A percentile compares a stretch with the other conserved stretches of the same genome.
These are phyloP conservation scores for Arctia plantaginis DNA, from an alignment of 2,888 invertebrate species.

Conservation along the genomic window DNA sequence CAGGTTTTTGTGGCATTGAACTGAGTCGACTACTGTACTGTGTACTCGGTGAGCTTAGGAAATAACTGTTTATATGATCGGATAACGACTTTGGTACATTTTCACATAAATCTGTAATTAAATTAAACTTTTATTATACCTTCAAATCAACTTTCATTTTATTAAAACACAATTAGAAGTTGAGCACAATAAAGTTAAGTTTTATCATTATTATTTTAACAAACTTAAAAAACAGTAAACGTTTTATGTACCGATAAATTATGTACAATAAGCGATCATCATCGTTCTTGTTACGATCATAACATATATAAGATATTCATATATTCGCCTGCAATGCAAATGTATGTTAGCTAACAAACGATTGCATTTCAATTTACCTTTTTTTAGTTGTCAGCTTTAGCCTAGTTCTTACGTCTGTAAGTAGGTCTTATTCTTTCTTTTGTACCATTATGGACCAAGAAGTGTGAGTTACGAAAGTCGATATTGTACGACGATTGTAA, in stretches of 20 bases:
- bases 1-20: constrained; percentile 59
- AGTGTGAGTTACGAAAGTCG: neutral
- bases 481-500: neutral
- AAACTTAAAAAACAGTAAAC: no score
- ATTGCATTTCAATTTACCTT: neutral
- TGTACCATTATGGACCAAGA: neutral
- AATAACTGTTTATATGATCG: constrained; percentile 1
- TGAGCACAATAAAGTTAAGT: no score
- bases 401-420: constrained; percentile 7
- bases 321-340: neutral
- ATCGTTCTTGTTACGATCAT: neutral
- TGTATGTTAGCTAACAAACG: neutral
- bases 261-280: no score
- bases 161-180: no score
- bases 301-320: neutral
- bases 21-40: constrained; percentile 30
- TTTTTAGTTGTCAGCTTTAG: neutral
- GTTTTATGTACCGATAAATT: no score
- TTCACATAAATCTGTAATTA: no score
- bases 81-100: no score
- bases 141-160: no score
- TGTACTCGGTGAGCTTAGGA: constrained; percentile 9
- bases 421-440: neutral
- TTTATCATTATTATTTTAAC: no score
- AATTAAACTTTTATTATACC: no score